Conservation (phyloP, 2,113 vertebrate species). For the Myotis yumanensis region DNA sequence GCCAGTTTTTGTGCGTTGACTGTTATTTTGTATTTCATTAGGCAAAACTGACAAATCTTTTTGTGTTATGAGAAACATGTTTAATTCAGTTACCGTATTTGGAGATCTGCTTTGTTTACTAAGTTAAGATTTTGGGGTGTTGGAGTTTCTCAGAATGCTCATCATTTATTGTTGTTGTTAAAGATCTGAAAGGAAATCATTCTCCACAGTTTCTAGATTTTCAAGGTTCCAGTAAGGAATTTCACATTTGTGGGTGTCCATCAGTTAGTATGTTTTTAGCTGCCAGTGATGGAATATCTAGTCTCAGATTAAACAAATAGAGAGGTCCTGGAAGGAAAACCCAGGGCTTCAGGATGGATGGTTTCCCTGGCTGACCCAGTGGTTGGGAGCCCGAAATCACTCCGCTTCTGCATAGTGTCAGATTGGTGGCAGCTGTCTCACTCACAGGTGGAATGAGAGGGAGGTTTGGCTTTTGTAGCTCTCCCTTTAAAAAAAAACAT, state of each 20-base stretch:
- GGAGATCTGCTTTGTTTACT: not conserved
- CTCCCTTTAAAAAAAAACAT: not conserved
- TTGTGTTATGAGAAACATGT: not conserved
- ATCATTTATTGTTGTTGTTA: not conserved
- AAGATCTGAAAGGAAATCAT: not conserved
- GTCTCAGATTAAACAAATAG: not conserved
- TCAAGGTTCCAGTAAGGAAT: not conserved
- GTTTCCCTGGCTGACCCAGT: not conserved
- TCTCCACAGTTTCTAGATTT: not conserved
- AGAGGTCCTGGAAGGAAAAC: not conserved
- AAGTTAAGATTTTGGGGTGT: not conserved
- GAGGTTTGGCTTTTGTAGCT: not conserved
- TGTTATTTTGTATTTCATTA: slow-evolving; percentile 22
- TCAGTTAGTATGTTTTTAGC: not conserved
- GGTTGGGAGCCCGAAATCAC: no score
- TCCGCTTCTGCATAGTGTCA: not conserved
- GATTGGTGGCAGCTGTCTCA: not conserved
- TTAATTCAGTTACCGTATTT: not conserved
- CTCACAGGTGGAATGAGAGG: not conserved
- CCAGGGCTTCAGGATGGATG: not conserved
- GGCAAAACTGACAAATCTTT: not conserved
- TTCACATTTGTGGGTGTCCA: not conserved
- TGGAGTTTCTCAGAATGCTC: not conserved
- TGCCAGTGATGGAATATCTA: not conserved
- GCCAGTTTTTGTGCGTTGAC: not conserved